Conservation (phyloP, 2,888 invertebrate genomes). For the Drosophila mimetica region DNA sequence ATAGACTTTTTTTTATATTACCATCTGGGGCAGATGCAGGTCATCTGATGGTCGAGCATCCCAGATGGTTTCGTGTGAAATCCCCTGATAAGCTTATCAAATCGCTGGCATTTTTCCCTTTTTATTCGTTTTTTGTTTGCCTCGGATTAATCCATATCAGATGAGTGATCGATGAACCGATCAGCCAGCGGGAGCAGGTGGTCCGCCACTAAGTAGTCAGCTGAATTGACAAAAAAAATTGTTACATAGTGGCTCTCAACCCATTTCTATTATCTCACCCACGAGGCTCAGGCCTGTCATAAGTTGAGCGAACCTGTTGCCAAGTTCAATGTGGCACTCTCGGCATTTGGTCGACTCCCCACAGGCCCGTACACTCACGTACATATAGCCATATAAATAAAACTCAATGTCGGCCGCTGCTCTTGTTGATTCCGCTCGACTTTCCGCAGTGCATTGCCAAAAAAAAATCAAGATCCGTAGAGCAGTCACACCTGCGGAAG, state of each 20-base stretch:
- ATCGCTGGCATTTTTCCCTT: conserved; percentile 13
- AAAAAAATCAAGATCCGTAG: conserved; percentile 36
- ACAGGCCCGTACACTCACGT: conserved; percentile 16
- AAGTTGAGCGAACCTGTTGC: conserved; percentile 22
- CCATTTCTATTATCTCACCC: conserved; percentile 3
- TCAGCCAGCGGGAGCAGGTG: conserved; percentile 22
- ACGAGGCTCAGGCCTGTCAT: conserved; percentile 26
- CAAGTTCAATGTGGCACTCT: conserved; percentile 37
- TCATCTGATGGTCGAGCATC: conserved; percentile 30
- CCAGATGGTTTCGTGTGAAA: not conserved
- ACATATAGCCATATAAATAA: conserved; percentile 60
- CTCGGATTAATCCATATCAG: conserved; percentile 13
- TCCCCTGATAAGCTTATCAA: conserved; percentile 41
- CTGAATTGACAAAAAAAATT: conserved; percentile 2
- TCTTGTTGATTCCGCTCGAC: conserved; percentile 54
- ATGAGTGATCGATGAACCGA: conserved; percentile 24
- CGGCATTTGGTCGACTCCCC: conserved; percentile 15
- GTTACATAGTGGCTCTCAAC: conserved; percentile 6
- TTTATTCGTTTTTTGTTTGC: conserved; percentile 17
- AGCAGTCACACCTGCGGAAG: conserved; percentile 25
- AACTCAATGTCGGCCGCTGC: conserved; percentile 60
- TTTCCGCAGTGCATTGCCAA: conserved; percentile 69
- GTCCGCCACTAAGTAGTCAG: not conserved
- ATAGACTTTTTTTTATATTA: not conserved
- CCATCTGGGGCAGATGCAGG: not conserved